A percentile compares a stretch with the other conserved stretches of the same genome.
phyloP scores from a whole-genome alignment of 2,888 invertebrate species.

The Byasa hedistus region DNA sequence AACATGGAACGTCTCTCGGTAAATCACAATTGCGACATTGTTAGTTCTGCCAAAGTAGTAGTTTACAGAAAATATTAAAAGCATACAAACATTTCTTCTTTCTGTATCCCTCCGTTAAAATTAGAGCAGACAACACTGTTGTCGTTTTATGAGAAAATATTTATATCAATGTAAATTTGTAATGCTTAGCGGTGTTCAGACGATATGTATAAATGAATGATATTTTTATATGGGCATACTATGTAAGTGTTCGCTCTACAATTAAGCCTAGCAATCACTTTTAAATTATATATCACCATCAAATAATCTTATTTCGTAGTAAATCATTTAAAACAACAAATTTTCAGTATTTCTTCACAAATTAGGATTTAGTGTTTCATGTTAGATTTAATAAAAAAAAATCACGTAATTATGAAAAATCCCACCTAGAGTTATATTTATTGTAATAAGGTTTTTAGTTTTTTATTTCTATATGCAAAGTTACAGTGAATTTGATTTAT shows the following conservation, averaged over 20 bases:
- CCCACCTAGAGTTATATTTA: constrained; percentile 75
- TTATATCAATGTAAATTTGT: constrained; percentile 34
- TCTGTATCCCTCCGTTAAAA: constrained; percentile 11
- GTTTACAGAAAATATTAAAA: constrained; percentile 20
- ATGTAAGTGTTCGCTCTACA: constrained; percentile 63
- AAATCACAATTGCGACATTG: constrained; percentile 35
- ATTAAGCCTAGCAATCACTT: constrained; percentile 41
- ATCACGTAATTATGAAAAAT: constrained; percentile 45
- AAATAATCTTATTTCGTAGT: constrained; percentile 11
- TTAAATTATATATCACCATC: constrained; percentile 16
- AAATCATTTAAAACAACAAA: constrained; percentile 29
- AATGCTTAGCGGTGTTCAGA: constrained; percentile 68
- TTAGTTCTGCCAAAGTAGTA: constrained; percentile 49
- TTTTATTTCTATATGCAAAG: constrained; percentile 33
- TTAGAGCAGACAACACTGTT: constrained; percentile 4
- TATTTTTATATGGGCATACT: constrained; percentile 77
- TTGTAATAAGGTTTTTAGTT: constrained; percentile 55
- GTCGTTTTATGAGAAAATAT: not conserved
- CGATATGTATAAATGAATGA: constrained; percentile 69
- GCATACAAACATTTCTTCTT: not conserved
- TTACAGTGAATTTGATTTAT: constrained; percentile 34
- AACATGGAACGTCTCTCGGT: constrained; percentile 17
- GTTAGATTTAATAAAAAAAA: constrained; percentile 36
- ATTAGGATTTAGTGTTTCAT: constrained; percentile 32
- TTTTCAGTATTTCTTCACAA: constrained; percentile 43